These are phyloP conservation scores for Chlamydotis undulata DNA, from an alignment of 2,113 vertebrate species.

Conservation along the genomic window DNA sequence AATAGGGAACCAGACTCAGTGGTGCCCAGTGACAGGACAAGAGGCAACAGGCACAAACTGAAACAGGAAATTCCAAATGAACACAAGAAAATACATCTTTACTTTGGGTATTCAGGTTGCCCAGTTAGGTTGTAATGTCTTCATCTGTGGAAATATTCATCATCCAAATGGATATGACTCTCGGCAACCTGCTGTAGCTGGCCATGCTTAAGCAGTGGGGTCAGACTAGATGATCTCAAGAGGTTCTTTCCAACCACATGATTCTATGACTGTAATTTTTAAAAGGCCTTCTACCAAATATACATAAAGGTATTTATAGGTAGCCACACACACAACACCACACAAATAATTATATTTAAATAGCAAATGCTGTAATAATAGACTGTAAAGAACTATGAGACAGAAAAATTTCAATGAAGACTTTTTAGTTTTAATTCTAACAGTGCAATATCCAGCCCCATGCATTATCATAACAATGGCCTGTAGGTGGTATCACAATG, in stretches of 20 bases:
- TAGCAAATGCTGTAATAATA: background rate
- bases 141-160: background rate
- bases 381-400: background rate
- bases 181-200: background rate
- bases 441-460: background rate
- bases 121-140: background rate
- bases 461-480: background rate
- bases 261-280: background rate
- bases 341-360: background rate
- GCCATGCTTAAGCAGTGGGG: background rate
- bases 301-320: background rate
- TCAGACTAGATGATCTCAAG: background rate
- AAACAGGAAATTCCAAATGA: background rate
- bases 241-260: background rate
- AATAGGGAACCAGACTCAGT: background rate
- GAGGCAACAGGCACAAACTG: background rate
- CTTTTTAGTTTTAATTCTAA: background rate
- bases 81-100: background rate
- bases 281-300: background rate
- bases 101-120: background rate
- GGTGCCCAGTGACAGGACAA: background rate
- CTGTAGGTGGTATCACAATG: background rate
- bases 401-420: background rate
- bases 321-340: background rate
- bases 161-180: background rate